phyloP scores from a whole-genome alignment of 2,797 vertebrate species.

The Fringilla coelebs region DNA sequence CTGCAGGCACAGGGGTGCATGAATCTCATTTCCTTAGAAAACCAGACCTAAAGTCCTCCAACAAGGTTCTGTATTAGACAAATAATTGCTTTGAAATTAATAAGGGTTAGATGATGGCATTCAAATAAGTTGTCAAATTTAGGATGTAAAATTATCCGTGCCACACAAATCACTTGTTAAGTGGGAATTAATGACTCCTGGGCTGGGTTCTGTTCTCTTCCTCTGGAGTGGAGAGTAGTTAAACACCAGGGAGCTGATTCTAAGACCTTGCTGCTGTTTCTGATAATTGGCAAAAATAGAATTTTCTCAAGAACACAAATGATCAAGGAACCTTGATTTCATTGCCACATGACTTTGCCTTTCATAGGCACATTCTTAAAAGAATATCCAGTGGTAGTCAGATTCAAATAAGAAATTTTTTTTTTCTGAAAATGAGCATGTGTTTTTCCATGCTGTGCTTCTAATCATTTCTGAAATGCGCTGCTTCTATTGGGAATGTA shows the following conservation, averaged over 20 bases:
- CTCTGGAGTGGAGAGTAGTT: not conserved
- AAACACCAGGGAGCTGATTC: not conserved
- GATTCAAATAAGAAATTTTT: not conserved
- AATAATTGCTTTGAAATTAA: not conserved
- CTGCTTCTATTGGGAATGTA: not conserved
- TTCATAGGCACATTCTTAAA: not conserved
- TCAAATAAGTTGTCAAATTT: not conserved
- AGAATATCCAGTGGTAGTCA: not conserved
- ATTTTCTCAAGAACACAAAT: not conserved
- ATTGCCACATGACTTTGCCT: not conserved
- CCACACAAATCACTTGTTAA: not conserved
- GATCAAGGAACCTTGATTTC: not conserved
- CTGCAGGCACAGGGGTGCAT: rapidly evolving
- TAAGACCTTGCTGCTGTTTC: not conserved
- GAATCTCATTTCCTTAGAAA: not conserved
- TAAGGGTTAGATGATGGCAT: not conserved
- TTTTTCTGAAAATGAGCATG: not conserved
- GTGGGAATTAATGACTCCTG: not conserved
- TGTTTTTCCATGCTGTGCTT: not conserved
- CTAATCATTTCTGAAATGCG: not conserved
- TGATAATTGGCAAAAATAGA: not conserved
- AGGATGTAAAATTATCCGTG: not conserved
- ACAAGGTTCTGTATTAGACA: not conserved
- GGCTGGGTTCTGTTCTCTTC: not conserved
- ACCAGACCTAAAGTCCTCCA: not conserved